Conservation (phyloP, 2,888 invertebrate genomes). For the Globia sparganii region DNA sequence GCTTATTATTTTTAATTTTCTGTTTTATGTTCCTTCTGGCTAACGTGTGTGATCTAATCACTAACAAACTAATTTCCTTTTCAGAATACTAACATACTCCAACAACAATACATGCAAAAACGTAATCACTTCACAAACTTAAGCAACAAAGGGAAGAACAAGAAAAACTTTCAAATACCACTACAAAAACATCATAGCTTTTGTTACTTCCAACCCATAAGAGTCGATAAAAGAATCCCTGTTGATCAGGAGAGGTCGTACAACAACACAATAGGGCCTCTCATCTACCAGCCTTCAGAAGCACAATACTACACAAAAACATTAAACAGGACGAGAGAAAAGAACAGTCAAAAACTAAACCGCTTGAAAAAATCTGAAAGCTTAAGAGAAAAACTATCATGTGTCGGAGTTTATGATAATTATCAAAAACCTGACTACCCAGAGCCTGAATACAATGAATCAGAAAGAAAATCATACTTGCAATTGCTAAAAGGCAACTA, state of each 20-base stretch:
- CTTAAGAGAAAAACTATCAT: constrained; percentile 87
- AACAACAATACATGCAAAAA: constrained; percentile 90
- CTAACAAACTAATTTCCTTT: constrained; percentile 86
- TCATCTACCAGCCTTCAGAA: constrained; percentile 86
- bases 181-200: constrained; percentile 92
- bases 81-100: constrained; percentile 91
- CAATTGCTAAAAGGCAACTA: constrained; percentile 87
- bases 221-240: constrained; percentile 90
- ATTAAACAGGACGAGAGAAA: constrained; percentile 87
- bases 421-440: constrained; percentile 88
- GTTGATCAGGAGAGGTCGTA: constrained; percentile 86
- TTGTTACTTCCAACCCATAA: constrained; percentile 92
- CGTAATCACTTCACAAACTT: constrained; percentile 90
- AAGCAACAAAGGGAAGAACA: constrained; percentile 88
- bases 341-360: constrained; percentile 86
- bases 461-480: constrained; percentile 86
- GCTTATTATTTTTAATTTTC: constrained; percentile 73
- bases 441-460: constrained; percentile 85
- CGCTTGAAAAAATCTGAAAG: constrained; percentile 89
- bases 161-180: constrained; percentile 92
- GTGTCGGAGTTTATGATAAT: constrained; percentile 88
- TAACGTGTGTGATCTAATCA: constrained; percentile 74
- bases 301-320: constrained; percentile 88
- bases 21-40: constrained; percentile 60
- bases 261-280: constrained; percentile 87